These are phyloP conservation scores for Hemicrepidius hirtus DNA, from an alignment of 2,888 invertebrate genomes.

Conservation along the genomic window DNA sequence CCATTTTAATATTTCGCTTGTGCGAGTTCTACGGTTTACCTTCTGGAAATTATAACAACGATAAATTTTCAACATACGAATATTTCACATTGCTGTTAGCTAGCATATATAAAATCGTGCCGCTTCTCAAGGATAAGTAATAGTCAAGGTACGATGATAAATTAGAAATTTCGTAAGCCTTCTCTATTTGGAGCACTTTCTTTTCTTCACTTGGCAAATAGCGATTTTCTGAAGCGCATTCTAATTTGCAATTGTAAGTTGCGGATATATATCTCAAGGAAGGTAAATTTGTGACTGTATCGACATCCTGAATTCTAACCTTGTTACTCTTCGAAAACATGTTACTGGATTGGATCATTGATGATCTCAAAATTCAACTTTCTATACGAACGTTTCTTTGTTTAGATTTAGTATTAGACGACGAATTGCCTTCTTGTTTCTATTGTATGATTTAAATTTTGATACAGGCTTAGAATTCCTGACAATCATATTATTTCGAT, in stretches of 20 bases:
- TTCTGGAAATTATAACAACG: constrained; percentile 13
- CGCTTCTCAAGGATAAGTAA: constrained; percentile 43
- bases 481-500: too few species aligned
- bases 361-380: too few species aligned
- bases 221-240: constrained; percentile 10
- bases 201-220: constrained; percentile 36
- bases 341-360: too few species aligned
- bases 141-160: constrained; percentile 41
- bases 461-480: too few species aligned
- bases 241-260: constrained; percentile 2
- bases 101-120: constrained; percentile 30
- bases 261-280: too few species aligned
- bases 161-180: constrained; percentile 49
- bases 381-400: too few species aligned
- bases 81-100: constrained; percentile 7
- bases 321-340: neutral
- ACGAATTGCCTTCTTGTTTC: too few species aligned
- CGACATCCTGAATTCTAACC: neutral
- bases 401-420: too few species aligned
- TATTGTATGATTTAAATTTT: too few species aligned
- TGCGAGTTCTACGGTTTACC: neutral
- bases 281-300: too few species aligned
- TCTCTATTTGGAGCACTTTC: constrained; percentile 50
- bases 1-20: neutral
- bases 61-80: constrained; percentile 15